Base-by-base conservation (phyloP, 1,140 invertebrate genomes). In the Batillaria attramentaria region DNA sequence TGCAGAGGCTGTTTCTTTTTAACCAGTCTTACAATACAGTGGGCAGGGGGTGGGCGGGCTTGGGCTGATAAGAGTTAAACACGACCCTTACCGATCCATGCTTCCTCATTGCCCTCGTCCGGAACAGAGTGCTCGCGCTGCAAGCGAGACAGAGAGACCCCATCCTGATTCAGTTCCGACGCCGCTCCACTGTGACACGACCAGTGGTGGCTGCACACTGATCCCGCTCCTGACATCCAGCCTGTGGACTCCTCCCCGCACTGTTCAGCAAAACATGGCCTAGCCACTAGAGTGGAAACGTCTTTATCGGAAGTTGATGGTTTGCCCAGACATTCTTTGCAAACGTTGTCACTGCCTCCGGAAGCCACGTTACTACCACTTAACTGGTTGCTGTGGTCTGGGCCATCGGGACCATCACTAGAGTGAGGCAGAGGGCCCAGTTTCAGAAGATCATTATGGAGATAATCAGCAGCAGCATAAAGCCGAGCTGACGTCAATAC, bases 391-490 rank as follows among this genome's bases (percentile, higher is more conserved):
- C 46, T 70, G 31, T 46, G 42, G 13, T 13, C 31, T 8, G 13
- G 16, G 20, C n/a, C 68, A 24, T 70, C 39, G 33, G n/a, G n/a
- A n/a, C n/a, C n/a, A n/a, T 24, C 66, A 39, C 2, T 3, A 50
- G 35, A 43, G 68, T 76, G 66, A 20, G 70, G 41, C 8, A 82
- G 80, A 28, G 68, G 70, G 1, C 66, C 79, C 16, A 77, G 62
- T 0, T 83, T 62, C 18, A 88, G 75, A n/a, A 87, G 76, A 50
- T 81, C 79, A 5, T 82, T 81, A 20, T 82, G 73, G 13, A 88
- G 42, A 66, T 84, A 87, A 66, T 87, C 81, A 33, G 85, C 87
- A 4, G 84, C 86, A 57, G 80, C 80, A 73, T 83, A 84, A 0
- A 86, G 72, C 28, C 83, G 37, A 5, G 81, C 78, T 46, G 84